Evolutionary conservation across 2,113 vertebrate species (phyloP).

Genomic region (Menura novaehollandiae): DNA sequence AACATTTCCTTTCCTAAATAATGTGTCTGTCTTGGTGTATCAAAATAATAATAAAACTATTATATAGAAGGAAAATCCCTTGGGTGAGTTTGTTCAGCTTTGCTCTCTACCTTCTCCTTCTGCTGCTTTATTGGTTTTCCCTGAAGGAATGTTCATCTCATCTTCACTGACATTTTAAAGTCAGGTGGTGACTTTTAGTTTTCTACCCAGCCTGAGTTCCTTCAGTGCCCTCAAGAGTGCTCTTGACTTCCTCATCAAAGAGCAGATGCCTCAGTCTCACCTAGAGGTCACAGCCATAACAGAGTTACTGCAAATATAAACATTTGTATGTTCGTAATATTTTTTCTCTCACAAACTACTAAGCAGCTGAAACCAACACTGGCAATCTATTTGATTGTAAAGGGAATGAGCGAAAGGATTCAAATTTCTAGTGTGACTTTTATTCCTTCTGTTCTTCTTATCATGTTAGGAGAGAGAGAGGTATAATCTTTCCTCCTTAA

Average conservation of each 20-base stretch:
- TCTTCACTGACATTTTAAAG: conserved; percentile 26
- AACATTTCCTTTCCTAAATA: neutral
- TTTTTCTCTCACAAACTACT: neutral
- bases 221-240: neutral
- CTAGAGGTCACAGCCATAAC: neutral
- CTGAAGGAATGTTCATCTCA: neutral
- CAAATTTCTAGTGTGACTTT: neutral
- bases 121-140: neutral
- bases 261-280: neutral
- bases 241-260: neutral
- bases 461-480: neutral
- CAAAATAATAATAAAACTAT: neutral
- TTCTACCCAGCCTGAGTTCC: neutral
- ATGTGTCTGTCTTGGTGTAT: neutral
- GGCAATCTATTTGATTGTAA: neutral
- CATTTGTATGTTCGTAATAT: neutral
- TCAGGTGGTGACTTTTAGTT: conserved; percentile 27
- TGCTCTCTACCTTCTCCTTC: neutral
- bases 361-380: neutral
- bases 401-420: neutral
- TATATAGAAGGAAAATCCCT: neutral
- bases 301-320: neutral
- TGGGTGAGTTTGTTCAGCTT: neutral
- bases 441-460: neutral
- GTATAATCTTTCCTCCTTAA: neutral